These are phyloP conservation scores for Scophthalmus maximus DNA, from an alignment of 2,113 vertebrate species.

Conservation along the genomic window DNA sequence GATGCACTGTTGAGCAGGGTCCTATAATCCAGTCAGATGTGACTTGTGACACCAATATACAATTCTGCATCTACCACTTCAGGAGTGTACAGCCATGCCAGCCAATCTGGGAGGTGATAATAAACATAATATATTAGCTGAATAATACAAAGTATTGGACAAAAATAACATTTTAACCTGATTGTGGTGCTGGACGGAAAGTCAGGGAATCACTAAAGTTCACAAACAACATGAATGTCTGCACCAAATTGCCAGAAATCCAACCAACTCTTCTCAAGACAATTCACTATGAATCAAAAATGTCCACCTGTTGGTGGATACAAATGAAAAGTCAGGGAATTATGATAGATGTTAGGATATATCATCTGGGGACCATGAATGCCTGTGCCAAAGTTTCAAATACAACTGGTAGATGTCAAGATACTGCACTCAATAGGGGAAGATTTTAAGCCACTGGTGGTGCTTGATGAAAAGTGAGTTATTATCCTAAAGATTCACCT, in stretches of 20 bases:
- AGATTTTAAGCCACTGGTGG: background rate
- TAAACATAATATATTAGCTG: too few relatives aligned
- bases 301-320: background rate
- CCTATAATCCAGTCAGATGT: background rate
- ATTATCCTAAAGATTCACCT: background rate
- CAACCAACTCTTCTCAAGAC: too few relatives aligned
- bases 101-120: too few relatives aligned
- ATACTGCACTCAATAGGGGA: background rate
- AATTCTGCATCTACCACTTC: slow-evolving; percentile 22
- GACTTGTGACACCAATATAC: background rate
- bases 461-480: background rate
- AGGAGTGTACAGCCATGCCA: too few relatives aligned
- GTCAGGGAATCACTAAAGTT: too few relatives aligned
- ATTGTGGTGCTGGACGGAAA: too few relatives aligned
- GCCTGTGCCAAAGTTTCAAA: background rate
- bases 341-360: background rate
- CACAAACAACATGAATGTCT: too few relatives aligned
- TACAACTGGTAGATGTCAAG: background rate
- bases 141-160: too few relatives aligned
- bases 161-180: too few relatives aligned
- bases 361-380: background rate
- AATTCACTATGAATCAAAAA: too few relatives aligned
- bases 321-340: background rate
- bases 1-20: slow-evolving; percentile 19
- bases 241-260: too few relatives aligned